These are phyloP conservation scores for Pseudorectes ferrugineus DNA, from an alignment of 2,113 vertebrate genomes.

Conservation along the genomic window DNA sequence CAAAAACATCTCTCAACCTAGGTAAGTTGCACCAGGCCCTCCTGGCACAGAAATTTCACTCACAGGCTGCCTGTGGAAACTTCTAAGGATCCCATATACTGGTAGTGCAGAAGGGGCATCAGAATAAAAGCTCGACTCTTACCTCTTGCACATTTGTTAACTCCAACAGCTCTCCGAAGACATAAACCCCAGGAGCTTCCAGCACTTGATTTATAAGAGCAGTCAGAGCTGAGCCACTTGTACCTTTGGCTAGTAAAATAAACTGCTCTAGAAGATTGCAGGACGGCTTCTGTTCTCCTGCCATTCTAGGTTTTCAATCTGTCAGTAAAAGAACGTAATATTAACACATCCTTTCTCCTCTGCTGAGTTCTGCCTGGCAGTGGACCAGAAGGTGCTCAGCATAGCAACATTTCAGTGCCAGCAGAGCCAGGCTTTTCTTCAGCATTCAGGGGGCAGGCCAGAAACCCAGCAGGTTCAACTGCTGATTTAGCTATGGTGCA, in stretches of 20 bases:
- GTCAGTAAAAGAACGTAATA: conserved; percentile 36
- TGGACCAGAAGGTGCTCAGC: not conserved
- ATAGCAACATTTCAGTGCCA: not conserved
- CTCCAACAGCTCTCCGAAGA: conserved; percentile 82
- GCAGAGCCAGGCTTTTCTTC: not conserved
- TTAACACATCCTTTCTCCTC: not conserved
- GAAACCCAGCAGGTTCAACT: not conserved
- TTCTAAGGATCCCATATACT: not conserved
- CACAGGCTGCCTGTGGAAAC: not conserved
- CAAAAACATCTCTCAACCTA: not conserved
- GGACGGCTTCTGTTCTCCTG: conserved; percentile 81
- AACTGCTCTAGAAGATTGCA: conserved; percentile 82
- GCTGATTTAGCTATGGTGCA: not conserved
- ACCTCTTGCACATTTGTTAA: conserved; percentile 83
- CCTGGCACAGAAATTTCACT: not conserved
- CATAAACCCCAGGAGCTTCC: conserved; percentile 83
- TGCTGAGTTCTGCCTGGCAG: not conserved
- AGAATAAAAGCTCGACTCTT: conserved; percentile 8
- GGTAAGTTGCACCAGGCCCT: not conserved
- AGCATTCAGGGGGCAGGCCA: not conserved
- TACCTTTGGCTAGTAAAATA: conserved; percentile 80
- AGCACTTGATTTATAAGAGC: conserved; percentile 82
- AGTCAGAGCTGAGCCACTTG: conserved; percentile 79
- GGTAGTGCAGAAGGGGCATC: not conserved
- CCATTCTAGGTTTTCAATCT: conserved; percentile 78